These are phyloP conservation scores for Drosophila kuntzei DNA, from an alignment of 2,888 invertebrate species.

Conservation along the genomic window DNA sequence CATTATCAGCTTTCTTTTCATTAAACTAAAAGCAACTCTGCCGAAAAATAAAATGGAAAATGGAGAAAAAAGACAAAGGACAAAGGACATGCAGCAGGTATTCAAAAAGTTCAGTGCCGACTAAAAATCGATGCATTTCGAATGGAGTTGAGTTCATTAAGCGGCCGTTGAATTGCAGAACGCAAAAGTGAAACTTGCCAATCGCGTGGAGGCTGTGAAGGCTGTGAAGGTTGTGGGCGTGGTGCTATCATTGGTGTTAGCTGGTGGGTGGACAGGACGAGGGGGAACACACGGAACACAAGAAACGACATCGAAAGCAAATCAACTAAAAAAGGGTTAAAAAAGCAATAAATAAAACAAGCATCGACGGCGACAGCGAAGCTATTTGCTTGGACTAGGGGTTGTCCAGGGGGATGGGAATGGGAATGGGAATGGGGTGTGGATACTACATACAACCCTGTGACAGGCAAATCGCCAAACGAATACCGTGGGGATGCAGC, in stretches of 20 bases:
- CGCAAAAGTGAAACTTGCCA: constrained; percentile 69
- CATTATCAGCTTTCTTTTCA: constrained; percentile 46
- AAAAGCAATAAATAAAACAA: constrained; percentile 85
- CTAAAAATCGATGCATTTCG: constrained; percentile 72
- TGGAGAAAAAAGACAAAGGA: neutral
- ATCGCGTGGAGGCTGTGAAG: constrained; percentile 21
- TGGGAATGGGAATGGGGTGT: constrained; percentile 4
- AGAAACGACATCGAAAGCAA: constrained; percentile 52
- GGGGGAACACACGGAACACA: constrained; percentile 20
- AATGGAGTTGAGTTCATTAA: constrained; percentile 76
- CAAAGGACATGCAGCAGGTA: constrained; percentile 1
- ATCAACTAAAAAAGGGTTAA: constrained; percentile 82
- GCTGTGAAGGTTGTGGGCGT: constrained; percentile 29
- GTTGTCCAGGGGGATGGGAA: constrained; percentile 2
- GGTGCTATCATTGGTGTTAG: constrained; percentile 47
- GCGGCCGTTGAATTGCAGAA: constrained; percentile 51
- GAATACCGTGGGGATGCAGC: constrained; percentile 75
- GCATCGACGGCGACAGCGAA: constrained; percentile 81
- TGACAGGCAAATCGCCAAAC: constrained; percentile 81
- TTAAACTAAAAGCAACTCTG: constrained; percentile 50
- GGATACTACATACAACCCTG: constrained; percentile 52
- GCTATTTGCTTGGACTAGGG: constrained; percentile 78
- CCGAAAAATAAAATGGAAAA: neutral
- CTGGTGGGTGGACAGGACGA: constrained; percentile 6
- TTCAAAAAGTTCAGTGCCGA: constrained; percentile 28